Evolutionary conservation across 2,797 vertebrate genomes (phyloP), one percentile per base, ranked within the genome.

Genomic region (Periparus ater): DNA sequence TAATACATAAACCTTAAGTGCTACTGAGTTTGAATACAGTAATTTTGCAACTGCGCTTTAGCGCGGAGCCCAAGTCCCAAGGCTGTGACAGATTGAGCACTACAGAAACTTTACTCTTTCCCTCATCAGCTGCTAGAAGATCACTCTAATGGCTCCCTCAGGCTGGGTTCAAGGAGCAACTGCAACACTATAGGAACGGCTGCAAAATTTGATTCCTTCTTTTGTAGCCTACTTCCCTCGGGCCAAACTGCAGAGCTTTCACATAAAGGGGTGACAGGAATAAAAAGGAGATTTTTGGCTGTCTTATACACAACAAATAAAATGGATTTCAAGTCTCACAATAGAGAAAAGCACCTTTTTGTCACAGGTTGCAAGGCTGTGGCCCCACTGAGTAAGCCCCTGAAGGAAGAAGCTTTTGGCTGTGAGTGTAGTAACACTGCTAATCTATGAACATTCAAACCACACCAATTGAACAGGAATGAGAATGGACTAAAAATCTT

Each of bases 151-250:
- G 71, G 42, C 21, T 94, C 89, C 86, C 68, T 85, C 75, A 36
- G 78, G 61, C 34, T 85, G 61, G 54, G 58, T 75, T 87, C 54
- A 66, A 77, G 61, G 27, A 80, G 62, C 47, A 80, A 54, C 57
- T 88, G 36, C 50, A 88, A 66, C 58, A 1, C 61, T 36, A 10
- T 2, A 61, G 65, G 63, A 83, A 82, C 0, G 6, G 75, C 81
- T 78, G 79, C 65, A 92, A 91, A 94, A 94, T 81, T 67, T 84
- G 87, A 83, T 89, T 91, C 44, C 40, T 90, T 61, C 45, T 87
- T 87, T 87, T 85, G 68, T 44, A 79, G 55, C 44, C 23, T 51
- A 7, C 72, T 89, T 58, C 79, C 87, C 78, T 70, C 55, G 27
- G 81, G 81, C 53, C 74, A 85, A 60, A 79, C 32, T 74, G 76